Evolutionary conservation across 2,888 invertebrate genomes (phyloP).

Genomic region (Labia minor): DNA sequence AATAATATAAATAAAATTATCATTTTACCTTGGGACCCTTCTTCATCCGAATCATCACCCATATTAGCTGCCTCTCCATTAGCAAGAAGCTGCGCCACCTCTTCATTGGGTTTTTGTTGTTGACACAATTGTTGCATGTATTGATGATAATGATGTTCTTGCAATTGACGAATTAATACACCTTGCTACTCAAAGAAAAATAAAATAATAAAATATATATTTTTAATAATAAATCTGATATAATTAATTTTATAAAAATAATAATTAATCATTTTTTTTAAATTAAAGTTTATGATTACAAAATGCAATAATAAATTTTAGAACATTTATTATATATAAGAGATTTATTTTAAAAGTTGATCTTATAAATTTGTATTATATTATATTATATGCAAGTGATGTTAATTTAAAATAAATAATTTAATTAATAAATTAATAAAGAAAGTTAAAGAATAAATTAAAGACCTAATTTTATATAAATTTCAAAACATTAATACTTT

Average conservation of each 20-base stretch:
- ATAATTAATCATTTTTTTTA: too few relatives aligned
- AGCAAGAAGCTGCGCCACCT: slow-evolving; percentile 26
- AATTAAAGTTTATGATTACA: too few relatives aligned
- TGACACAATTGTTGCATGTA: slow-evolving; percentile 89
- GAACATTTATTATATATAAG: background rate
- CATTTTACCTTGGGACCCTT: slow-evolving; percentile 31
- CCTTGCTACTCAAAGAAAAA: slow-evolving; percentile 69
- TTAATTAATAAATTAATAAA: too few relatives aligned
- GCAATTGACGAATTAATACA: slow-evolving; percentile 81
- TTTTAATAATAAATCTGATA: too few relatives aligned
- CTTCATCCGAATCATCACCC: slow-evolving; percentile 30
- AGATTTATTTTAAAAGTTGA: too few relatives aligned
- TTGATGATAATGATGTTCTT: slow-evolving; percentile 97
- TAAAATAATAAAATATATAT: background rate
- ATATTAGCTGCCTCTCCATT: slow-evolving; percentile 27
- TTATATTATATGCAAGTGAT: too few relatives aligned
- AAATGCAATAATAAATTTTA: too few relatives aligned
- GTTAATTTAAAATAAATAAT: too few relatives aligned
- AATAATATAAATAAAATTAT: background rate
- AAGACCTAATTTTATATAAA: too few relatives aligned
- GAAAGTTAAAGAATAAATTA: too few relatives aligned
- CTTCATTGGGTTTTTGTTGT: slow-evolving; percentile 37
- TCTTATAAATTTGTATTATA: too few relatives aligned
- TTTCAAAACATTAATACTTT: too few relatives aligned
- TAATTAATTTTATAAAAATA: slow-evolving; percentile 20